Conservation (phyloP, 2,113 vertebrate genomes). For the Lepus europaeus region DNA sequence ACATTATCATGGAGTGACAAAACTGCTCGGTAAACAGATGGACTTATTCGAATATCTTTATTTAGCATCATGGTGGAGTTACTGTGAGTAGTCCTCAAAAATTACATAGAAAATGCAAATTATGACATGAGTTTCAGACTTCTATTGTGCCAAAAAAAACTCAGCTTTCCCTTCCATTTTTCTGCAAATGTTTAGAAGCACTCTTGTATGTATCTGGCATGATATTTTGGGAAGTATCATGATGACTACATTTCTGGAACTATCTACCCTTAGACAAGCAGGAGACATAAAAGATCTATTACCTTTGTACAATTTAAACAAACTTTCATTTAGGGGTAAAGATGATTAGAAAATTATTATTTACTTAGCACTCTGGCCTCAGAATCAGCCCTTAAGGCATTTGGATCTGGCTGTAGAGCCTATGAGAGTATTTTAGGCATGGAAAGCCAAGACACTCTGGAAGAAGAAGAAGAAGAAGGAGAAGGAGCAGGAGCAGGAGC, state of each 20-base stretch:
- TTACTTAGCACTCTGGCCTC: background rate
- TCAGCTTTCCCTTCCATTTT: too few relatives aligned
- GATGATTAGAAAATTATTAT: background rate
- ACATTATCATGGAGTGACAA: conserved; percentile 96
- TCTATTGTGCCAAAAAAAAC: too few relatives aligned
- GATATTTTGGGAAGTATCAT: background rate
- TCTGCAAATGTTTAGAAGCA: too few relatives aligned
- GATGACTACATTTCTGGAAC: background rate
- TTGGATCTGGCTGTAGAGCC: too few relatives aligned
- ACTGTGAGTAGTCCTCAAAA: background rate
- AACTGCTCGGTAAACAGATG: conserved; percentile 90
- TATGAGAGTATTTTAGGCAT: too few relatives aligned
- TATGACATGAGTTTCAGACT: too few relatives aligned
- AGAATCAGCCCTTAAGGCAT: too few relatives aligned
- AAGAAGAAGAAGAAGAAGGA: too few relatives aligned
- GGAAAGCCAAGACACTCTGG: too few relatives aligned
- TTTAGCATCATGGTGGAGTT: background rate
- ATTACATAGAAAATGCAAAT: too few relatives aligned
- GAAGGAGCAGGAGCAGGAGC: too few relatives aligned
- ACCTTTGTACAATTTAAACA: background rate
- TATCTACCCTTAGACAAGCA: background rate
- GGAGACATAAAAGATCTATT: background rate
- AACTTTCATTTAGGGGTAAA: background rate
- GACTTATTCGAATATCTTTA: background rate
- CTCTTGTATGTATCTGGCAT: background rate